Evolutionary conservation across 2,797 vertebrate species (phyloP).

Genomic region (Zalophus californianus): DNA sequence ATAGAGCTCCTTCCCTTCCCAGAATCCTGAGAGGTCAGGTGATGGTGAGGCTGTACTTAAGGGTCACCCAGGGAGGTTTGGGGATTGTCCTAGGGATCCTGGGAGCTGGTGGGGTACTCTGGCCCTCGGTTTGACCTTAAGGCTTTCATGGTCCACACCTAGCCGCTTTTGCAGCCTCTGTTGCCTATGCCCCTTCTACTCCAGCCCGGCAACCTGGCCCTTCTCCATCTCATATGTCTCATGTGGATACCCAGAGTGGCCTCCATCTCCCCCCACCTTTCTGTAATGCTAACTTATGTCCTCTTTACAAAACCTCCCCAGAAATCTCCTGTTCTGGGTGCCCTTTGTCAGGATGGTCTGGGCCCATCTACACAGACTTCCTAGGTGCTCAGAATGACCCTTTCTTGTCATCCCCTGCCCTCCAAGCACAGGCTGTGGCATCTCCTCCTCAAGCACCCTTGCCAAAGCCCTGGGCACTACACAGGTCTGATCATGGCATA

Average conservation of each 20-base stretch:
- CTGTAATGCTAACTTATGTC: neutral
- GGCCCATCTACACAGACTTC: neutral
- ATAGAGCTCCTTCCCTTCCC: neutral
- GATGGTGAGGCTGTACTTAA: neutral
- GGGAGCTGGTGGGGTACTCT: neutral
- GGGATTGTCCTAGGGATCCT: neutral
- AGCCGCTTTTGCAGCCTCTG: neutral
- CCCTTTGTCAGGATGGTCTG: neutral
- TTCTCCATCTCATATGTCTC: neutral
- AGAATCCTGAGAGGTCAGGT: neutral
- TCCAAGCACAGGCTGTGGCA: neutral
- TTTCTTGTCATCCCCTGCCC: neutral
- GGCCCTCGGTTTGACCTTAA: neutral
- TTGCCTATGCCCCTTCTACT: neutral
- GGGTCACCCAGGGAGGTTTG: neutral
- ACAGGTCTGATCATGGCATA: neutral
- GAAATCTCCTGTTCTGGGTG: neutral
- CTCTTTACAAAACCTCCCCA: neutral
- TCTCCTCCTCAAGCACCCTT: neutral
- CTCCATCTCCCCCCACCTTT: neutral
- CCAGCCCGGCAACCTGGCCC: neutral
- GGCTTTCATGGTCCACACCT: neutral
- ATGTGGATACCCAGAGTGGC: neutral
- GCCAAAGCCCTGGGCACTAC: neutral
- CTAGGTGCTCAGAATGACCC: neutral